Base-by-base conservation (phyloP, 2,797 vertebrate genomes). In the Streptopelia turtur region DNA sequence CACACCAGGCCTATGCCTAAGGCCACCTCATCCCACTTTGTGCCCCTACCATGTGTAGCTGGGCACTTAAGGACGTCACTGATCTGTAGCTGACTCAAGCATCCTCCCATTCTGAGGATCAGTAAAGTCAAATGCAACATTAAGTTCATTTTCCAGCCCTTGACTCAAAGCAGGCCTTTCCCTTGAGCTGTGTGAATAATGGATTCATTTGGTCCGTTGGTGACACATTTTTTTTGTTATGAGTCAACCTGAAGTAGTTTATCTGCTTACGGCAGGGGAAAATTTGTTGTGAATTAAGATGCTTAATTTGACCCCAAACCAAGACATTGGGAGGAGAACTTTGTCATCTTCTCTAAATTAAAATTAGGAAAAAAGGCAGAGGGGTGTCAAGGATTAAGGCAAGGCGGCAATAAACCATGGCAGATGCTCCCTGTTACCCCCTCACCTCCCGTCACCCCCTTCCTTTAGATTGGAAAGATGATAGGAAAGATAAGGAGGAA, bases 41-140 rank as follows among this genome's bases (percentile, higher is more conserved):
- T 15, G 27, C 9, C 24, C 20, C 23, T 2, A 1, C 5, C 8
- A 27, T 0, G 0, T 2, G 1, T 25, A 6, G 3, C 33, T 71
- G 33, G 17, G 20, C 1, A 3, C 28, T 45, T 30, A 11, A 63
- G 30, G 16, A 45, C 0, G 0, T 30, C 43, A 27, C 35, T 0
- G 0, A 25, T 15, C 27, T 49, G 17, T 4, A 61, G 13, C 23
- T 37, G 31, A 57, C 49, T 68, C 37, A n/a, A 33, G 23, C 0
- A 1, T 55, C 21, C 2, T 49, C 30, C 13, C 5, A 37, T 39
- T 60, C 37, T 28, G 45, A 59, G n/a, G 18, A 47, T 3, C 4
- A 1, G 7, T 7, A 20, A 76, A 77, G 47, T 5, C 18, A 81
- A 77, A 65, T 20, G 30, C 31, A 92, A 27, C 33, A 91, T 8